Conservation (phyloP, 2,797 vertebrate genomes). For the Enteromius mattozi region DNA sequence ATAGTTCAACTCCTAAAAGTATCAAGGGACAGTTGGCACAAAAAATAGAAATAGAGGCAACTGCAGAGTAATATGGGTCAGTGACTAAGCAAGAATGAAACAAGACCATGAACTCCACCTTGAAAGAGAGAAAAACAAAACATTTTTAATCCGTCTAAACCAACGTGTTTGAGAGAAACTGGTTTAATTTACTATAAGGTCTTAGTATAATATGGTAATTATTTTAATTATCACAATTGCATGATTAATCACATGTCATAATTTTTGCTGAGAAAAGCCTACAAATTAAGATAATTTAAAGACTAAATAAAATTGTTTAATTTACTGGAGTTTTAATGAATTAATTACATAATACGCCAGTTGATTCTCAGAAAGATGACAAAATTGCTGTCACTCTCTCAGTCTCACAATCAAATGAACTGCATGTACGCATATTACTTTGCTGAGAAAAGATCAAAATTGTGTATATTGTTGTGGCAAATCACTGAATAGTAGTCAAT, state of each 20-base stretch:
- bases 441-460: not conserved
- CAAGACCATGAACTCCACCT: constrained; percentile 55
- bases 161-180: constrained; percentile 44
- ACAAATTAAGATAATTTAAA: not conserved
- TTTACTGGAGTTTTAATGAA: not conserved
- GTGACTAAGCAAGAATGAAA: constrained; percentile 61
- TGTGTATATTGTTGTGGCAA: not conserved
- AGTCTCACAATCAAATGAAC: not conserved
- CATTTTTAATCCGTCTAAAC: constrained; percentile 58
- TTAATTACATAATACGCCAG: not conserved
- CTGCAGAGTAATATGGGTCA: constrained; percentile 39
- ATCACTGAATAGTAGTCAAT: not conserved
- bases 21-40: not conserved
- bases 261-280: not conserved
- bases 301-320: not conserved
- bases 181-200: not conserved
- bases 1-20: constrained; percentile 11
- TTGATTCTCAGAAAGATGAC: not conserved
- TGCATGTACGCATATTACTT: not conserved
- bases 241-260: not conserved
- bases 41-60: not conserved
- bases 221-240: not conserved
- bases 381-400: not conserved
- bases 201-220: not conserved
- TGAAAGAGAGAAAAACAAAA: not conserved